Evolutionary conservation across 1,140 invertebrate genomes (phyloP).

Genomic region (Drosophila tani): DNA sequence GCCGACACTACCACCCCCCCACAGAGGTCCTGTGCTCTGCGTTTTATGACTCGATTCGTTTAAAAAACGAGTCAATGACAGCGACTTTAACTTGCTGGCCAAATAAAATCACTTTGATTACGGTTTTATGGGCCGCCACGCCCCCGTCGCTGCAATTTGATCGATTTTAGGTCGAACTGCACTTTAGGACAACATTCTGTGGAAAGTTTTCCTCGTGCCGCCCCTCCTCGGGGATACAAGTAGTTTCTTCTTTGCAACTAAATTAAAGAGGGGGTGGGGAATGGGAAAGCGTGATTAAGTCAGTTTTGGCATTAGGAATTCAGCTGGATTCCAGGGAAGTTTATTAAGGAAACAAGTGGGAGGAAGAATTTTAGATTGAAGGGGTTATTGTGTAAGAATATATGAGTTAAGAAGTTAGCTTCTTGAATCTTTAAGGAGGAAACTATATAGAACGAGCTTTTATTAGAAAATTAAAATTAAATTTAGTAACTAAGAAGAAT

Average conservation of each 20-base stretch:
- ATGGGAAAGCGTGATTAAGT: background rate
- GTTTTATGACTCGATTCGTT: conserved; percentile 25
- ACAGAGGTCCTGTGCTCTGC: background rate
- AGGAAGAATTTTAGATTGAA: too few species aligned
- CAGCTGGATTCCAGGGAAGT: too few species aligned
- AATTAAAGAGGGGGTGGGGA: too few species aligned
- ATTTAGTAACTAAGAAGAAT: too few species aligned
- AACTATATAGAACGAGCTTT: too few species aligned
- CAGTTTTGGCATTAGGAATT: too few species aligned
- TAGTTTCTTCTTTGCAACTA: background rate
- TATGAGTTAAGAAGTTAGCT: too few species aligned
- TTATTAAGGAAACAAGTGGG: too few species aligned
- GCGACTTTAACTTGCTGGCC: conserved; percentile 43
- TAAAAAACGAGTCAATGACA: conserved; percentile 23
- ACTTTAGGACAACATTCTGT: conserved; percentile 11
- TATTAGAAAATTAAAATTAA: too few species aligned
- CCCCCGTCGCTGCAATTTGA: conserved; percentile 43
- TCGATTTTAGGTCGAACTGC: conserved; percentile 43
- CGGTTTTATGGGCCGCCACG: conserved; percentile 50
- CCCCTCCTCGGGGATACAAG: too few species aligned
- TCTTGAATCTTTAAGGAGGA: too few species aligned
- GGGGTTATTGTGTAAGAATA: too few species aligned
- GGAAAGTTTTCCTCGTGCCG: background rate
- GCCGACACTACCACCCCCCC: background rate
- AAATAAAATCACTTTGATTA: conserved; percentile 68